Base-by-base conservation (phyloP, 1,140 invertebrate species). In the Pseudomyrmex dendroicus region DNA sequence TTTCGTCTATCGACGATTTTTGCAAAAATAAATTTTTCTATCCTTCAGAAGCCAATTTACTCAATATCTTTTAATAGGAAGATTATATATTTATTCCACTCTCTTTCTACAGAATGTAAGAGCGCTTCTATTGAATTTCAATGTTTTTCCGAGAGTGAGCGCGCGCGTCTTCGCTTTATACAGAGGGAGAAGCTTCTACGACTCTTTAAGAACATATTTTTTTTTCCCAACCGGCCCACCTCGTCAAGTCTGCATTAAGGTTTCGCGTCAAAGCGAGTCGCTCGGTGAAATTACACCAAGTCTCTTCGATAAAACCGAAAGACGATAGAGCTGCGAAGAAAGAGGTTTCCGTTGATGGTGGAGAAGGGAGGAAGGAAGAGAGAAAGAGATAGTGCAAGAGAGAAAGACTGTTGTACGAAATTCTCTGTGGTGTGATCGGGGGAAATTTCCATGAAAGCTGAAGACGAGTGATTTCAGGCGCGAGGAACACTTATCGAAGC, bases 201-300 rank as follows among this genome's bases (percentile, higher is more conserved):
- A 20, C 20, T 48, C 54, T 70, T 80, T 59, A 72, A 59, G 56
- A 80, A 72, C 76, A 56, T 80, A 72, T 80, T 80, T 80, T 70
- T 70, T 78, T 80, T 59, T 13, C 64, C 46, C 76, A 20, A 57
- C 64, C 1, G 54, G 66, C 59, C 20, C 46, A 44, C n/a, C n/a
- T 80, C 66, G 66, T 80, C 76, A 72, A 72, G 76, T 80, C 76
- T 72, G 76, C 76, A 72, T 80, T 80, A 80, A 80, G 68, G 76
- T 22, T 80, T 80, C 66, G 66, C 66, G 76, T 80, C 66, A 59
- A 80, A 80, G 76, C 66, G 76, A 70, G 35, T 78, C 66, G 66
- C 57, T 80, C 66, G 52, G 76, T 61, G 66, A 54, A 80, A 70
- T 80, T 80, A 80, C 76, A 80, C 66, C 54, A 80, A 72, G 66